A percentile compares a stretch with the other conserved stretches of the same genome.
phyloP scores from a whole-genome alignment of 1,140 invertebrate species.

The Drosophila littoralis region DNA sequence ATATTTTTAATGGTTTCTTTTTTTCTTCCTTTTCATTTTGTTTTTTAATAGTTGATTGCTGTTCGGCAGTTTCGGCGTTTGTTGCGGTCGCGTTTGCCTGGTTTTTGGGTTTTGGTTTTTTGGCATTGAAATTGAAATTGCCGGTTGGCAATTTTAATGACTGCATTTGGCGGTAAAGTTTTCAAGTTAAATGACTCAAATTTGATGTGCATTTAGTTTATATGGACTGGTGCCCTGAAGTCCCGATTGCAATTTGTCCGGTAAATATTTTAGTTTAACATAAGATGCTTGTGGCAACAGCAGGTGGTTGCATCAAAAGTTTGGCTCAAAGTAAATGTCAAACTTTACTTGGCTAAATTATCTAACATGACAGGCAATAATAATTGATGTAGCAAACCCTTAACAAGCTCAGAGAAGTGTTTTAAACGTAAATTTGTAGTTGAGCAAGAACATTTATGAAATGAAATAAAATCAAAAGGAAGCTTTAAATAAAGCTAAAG shows the following conservation, averaged over 20 bases:
- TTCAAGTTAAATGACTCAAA: slow-evolving; percentile 78
- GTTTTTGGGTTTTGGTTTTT: slow-evolving; percentile 18
- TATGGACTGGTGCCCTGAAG: not conserved
- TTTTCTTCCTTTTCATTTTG: slow-evolving; percentile 29
- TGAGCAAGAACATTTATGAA: no score
- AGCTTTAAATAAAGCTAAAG: no score
- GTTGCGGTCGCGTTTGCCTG: slow-evolving; percentile 32
- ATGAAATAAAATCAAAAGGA: no score
- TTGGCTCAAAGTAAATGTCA: not conserved
- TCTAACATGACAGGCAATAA: no score
- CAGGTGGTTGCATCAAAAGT: not conserved
- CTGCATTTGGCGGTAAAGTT: slow-evolving; percentile 74
- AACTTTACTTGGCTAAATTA: not conserved
- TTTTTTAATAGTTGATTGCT: slow-evolving; percentile 72
- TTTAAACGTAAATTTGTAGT: no score
- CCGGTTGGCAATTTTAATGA: slow-evolving; percentile 73
- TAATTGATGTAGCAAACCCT: no score
- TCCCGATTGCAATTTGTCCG: not conserved
- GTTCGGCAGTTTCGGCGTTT: slow-evolving; percentile 50
- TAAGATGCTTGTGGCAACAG: not conserved
- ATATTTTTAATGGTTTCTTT: slow-evolving; percentile 57
- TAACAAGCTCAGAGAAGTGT: no score
- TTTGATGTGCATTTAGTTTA: slow-evolving; percentile 72
- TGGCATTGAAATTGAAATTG: slow-evolving; percentile 44
- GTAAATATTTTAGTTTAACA: slow-evolving; percentile 14